Evolutionary conservation across 2,797 vertebrate species (phyloP), one percentile per base, ranked within the genome.

Genomic region (Sebastes paucispinis): DNA sequence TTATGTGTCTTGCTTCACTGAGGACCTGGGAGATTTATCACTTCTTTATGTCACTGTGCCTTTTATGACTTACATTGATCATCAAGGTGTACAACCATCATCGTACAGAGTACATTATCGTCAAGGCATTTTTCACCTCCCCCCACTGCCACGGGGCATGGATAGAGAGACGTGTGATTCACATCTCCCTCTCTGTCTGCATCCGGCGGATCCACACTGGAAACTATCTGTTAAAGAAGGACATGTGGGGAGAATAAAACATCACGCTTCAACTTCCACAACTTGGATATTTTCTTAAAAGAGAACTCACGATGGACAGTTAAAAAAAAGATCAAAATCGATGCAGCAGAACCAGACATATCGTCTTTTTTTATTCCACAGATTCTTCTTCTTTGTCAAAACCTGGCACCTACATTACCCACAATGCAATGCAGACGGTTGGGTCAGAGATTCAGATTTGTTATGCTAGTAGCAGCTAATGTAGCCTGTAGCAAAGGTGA

Each of bases 1-100:
- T 93, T 84, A 92, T 92, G 91, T 79, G 86, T 87, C 78, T 71
- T 74, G 89, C 86, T 89, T 90, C 86, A 84, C 86, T 63, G 87
- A 87, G 75, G 84, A 79, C 77, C 76, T 8, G 50, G 50, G 65
- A 87, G 81, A 90, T 88, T 84, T 83, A 89, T 86, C 81, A 82
- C 71, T 72, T 78, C 80, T 88, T 74, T 73, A 75, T 79, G 84
- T 91, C 88, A 90, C 79, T 24, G 64, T 73, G 72, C 60, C 65
- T 87, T 93, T 92, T 92, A 93, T 85, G 89, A 86, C 92, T 85
- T 87, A 74, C 90, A 90, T 88, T 88, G 87, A 92, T 89, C 92
- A 91, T 88, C 86, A 87, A 90, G 89, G 91, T 93, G 91, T 86
- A 83, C 73, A 82, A 84, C 85, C 82, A 79, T 87, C 85, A 85